Base-by-base conservation (phyloP, 2,888 invertebrate species). In the Dendrolimus houi region DNA sequence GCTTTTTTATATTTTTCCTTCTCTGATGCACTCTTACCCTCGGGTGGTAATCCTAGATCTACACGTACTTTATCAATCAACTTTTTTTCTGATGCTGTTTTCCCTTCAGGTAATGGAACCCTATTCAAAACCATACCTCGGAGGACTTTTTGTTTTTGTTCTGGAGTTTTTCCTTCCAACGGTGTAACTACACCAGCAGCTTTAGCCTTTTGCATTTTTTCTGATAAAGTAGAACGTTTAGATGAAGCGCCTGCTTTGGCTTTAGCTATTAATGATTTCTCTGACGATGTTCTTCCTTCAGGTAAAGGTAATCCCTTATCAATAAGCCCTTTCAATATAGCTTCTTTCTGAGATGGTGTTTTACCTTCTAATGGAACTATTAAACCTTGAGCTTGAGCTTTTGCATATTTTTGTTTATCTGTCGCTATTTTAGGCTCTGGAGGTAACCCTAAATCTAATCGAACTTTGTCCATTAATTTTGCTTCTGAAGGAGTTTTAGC, bases 41-140 rank as follows among this genome's bases (percentile, higher is more conserved):
- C 70, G 0, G 67, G 66, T 10, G 75, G 75, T 7, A 76, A 9
- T 6, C 74, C 74, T 10, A 73, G n/a, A 6, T 74, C 70, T 0
- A 54, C 53, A n/a, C 67, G 62, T 8, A 76, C 64, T 59, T 74
- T 75, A n/a, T 29, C 63, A 2, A 67, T 56, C 1, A 72, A 9
- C 55, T 64, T 62, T 41, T 67, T 69, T 54, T 64, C 67, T 7
- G 67, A 64, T 12, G 62, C 54, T 13, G 62, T 41, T 56, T 61
- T 65, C 8, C 59, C 64, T 17, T 64, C 59, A 55, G 65, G 52
- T 12, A 75, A 58, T 2, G 66, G 68, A 2, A 65, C 6, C 0
- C 72, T 67, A 7, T 53, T 52, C 41, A 61, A 59, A 6, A 61
- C 70, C 54, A 63, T 57, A n/a, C 56, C 64, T 56, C 52, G 66